Conservation (phyloP, 2,113 vertebrate genomes). For the Uropsilus gracilis region DNA sequence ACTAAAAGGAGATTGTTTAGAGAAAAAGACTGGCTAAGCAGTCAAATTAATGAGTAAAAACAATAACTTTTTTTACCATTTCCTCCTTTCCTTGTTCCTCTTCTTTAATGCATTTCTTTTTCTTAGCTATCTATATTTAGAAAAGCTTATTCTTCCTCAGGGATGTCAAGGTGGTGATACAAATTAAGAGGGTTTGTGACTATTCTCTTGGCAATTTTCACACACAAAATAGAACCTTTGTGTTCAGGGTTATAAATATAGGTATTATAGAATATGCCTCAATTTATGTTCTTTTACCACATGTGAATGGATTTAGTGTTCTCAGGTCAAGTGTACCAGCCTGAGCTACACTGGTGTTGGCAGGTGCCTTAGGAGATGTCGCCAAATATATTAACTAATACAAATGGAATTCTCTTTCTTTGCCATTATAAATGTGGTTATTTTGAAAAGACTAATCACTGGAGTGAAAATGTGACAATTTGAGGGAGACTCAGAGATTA, state of each 20-base stretch:
- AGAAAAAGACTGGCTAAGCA: conserved; percentile 9
- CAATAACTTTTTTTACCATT: background rate
- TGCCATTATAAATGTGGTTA: background rate
- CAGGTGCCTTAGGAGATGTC: conserved; percentile 59
- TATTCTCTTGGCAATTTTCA: conserved; percentile 63
- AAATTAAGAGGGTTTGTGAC: conserved; percentile 29
- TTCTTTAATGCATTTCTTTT: background rate
- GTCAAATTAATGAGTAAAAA: background rate
- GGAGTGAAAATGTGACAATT: background rate
- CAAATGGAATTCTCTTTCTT: conserved; percentile 52
- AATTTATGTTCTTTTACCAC: conserved; percentile 49
- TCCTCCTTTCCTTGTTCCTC: background rate
- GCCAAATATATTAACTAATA: conserved; percentile 67
- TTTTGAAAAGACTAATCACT: background rate
- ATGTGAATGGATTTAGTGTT: conserved; percentile 16
- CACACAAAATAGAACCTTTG: conserved; percentile 61
- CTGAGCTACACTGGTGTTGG: conserved; percentile 12
- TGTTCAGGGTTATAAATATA: conserved; percentile 60
- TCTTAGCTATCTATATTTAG: conserved; percentile 49
- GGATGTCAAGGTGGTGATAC: conserved; percentile 14
- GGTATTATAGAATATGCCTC: conserved; percentile 59
- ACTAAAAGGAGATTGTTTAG: conserved; percentile 47
- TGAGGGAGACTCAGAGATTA: background rate
- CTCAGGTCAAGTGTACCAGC: conserved; percentile 1
- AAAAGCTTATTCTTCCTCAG: conserved; percentile 43